A percentile compares a stretch with the other conserved stretches of the same genome.
Conservation (phyloP, 1,140 invertebrate genomes). For the Drosophila pandora region DNA sequence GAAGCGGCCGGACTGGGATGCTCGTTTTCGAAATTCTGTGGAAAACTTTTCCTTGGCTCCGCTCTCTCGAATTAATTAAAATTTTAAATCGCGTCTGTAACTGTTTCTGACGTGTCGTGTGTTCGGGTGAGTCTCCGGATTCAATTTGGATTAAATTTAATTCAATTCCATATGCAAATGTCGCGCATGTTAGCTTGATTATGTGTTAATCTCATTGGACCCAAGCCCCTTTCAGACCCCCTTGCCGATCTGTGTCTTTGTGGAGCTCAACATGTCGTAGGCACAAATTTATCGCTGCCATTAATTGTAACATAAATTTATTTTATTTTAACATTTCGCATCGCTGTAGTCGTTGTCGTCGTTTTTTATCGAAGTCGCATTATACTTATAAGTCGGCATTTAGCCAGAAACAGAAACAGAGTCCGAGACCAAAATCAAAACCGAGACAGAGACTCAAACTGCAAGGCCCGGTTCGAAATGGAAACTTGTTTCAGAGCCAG, state of each 20-base stretch:
- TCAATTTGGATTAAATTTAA: conserved; percentile 71
- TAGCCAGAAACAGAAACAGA: conserved; percentile 48
- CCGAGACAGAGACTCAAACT: conserved; percentile 47
- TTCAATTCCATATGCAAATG: conserved; percentile 80
- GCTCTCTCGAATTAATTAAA: conserved; percentile 70
- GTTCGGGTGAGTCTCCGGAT: conserved; percentile 20
- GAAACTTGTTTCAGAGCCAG: conserved; percentile 57
- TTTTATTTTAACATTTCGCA: conserved; percentile 83
- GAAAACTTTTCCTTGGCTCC: conserved; percentile 53
- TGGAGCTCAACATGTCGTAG: conserved; percentile 71
- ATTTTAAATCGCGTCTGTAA: conserved; percentile 63
- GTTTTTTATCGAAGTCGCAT: conserved; percentile 66
- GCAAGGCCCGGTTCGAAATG: conserved; percentile 38
- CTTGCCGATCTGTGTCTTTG: conserved; percentile 31
- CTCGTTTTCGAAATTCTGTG: conserved; percentile 49
- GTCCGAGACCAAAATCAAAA: not conserved
- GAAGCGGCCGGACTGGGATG: conserved; percentile 28
- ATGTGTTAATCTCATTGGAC: conserved; percentile 75
- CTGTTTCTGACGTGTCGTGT: conserved; percentile 40
- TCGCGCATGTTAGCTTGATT: conserved; percentile 78
- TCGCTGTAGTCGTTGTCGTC: conserved; percentile 33
- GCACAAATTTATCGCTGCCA: conserved; percentile 69
- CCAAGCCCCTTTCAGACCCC: not conserved
- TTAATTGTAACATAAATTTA: conserved; percentile 82
- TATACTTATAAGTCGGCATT: conserved; percentile 76